phyloP scores from a whole-genome alignment of 2,888 invertebrate species.

The Drosophila villosipedis region DNA sequence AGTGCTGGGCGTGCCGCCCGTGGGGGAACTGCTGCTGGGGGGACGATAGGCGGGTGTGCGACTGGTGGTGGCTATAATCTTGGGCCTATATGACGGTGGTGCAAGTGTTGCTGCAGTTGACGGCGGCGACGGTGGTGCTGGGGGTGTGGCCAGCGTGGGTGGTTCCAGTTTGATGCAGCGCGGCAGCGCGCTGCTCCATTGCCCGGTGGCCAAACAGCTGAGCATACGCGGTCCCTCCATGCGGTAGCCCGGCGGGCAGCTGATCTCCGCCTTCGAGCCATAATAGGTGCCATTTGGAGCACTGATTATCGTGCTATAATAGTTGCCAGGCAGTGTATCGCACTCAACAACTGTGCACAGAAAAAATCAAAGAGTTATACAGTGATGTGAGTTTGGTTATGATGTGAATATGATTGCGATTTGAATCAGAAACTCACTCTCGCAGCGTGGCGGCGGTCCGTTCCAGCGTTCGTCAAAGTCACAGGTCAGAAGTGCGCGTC shows the following conservation, averaged over 20 bases:
- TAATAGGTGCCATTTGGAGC: conserved; percentile 89
- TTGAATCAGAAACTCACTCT: conserved; percentile 87
- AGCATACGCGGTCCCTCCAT: conserved; percentile 89
- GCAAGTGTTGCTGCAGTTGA: conserved; percentile 47
- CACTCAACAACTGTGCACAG: conserved; percentile 89
- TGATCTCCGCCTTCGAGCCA: conserved; percentile 91
- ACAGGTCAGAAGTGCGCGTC: conserved; percentile 93
- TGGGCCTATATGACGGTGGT: conserved; percentile 80
- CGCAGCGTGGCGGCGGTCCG: conserved; percentile 95
- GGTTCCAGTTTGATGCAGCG: conserved; percentile 89
- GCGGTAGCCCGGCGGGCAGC: conserved; percentile 89
- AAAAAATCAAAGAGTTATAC: conserved; percentile 1
- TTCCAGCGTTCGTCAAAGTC: conserved; percentile 97
- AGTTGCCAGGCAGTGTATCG: conserved; percentile 88
- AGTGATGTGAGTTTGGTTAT: background rate
- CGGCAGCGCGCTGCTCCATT: conserved; percentile 92
- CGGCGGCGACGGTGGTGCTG: conserved; percentile 56
- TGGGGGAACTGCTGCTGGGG: conserved; percentile 38
- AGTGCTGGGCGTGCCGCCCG: conserved; percentile 61
- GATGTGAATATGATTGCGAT: background rate
- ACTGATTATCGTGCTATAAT: conserved; percentile 86
- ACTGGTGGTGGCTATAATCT: conserved; percentile 82
- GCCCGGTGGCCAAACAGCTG: conserved; percentile 90
- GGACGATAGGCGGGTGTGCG: conserved; percentile 79
- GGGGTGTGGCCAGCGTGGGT: conserved; percentile 79